phyloP scores from a whole-genome alignment of 2,888 invertebrate genomes.

The Byasa hedistus region DNA sequence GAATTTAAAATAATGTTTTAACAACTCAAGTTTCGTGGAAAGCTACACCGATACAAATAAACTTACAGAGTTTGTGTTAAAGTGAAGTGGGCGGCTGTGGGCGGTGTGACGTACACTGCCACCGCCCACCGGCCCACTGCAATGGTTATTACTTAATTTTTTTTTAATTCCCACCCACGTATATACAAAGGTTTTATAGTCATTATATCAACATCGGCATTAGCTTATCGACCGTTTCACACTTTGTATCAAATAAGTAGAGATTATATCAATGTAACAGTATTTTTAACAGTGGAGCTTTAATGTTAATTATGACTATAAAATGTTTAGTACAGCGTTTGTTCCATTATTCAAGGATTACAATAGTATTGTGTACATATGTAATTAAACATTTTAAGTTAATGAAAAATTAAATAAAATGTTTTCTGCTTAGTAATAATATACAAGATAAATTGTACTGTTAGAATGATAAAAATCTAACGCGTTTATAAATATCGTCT shows the following conservation, averaged over 20 bases:
- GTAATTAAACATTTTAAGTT: too few species aligned
- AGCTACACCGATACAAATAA: not conserved
- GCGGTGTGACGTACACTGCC: slow-evolving; percentile 12
- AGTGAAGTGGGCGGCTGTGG: slow-evolving; percentile 16
- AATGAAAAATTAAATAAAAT: too few species aligned
- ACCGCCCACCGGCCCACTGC: slow-evolving; percentile 20
- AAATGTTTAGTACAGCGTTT: not conserved
- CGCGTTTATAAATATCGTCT: too few species aligned
- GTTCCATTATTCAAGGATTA: not conserved
- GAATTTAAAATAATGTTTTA: too few species aligned
- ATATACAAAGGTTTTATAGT: slow-evolving; percentile 13
- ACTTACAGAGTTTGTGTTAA: not conserved
- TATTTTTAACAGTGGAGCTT: slow-evolving; percentile 2
- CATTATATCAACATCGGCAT: slow-evolving; percentile 3
- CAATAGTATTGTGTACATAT: too few species aligned
- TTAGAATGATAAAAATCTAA: too few species aligned
- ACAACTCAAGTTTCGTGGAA: slow-evolving; percentile 2
- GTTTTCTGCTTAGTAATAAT: too few species aligned
- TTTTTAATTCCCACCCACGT: slow-evolving; percentile 13
- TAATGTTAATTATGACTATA: slow-evolving; percentile 2
- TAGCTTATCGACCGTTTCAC: slow-evolving; percentile 1
- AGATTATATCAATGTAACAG: slow-evolving; percentile 11
- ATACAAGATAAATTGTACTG: too few species aligned
- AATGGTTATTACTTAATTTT: slow-evolving; percentile 1
- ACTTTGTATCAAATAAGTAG: slow-evolving; percentile 15